Conservation (phyloP, 2,113 vertebrate genomes). For the Stigmatopora nigra region DNA sequence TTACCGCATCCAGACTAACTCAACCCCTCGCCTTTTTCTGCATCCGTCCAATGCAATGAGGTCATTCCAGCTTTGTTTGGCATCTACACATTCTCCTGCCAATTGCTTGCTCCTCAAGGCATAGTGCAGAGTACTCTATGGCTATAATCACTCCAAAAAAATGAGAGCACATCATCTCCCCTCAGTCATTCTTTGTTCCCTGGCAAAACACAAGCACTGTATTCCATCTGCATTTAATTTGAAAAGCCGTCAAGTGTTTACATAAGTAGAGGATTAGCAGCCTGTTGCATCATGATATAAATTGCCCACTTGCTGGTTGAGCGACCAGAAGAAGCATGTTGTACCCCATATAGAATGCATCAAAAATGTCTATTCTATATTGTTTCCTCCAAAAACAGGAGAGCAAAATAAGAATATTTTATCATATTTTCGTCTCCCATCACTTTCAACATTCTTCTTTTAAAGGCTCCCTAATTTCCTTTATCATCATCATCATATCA, state of each 20-base stretch:
- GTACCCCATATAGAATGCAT: slow-evolving; percentile 18
- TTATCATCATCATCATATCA: slow-evolving; percentile 2
- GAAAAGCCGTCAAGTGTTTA: slow-evolving; percentile 59
- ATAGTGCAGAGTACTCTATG: slow-evolving; percentile 6
- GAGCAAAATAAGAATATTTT: background rate
- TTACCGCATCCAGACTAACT: slow-evolving; percentile 10
- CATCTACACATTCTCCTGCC: slow-evolving; percentile 8
- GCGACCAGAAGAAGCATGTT: slow-evolving; percentile 30
- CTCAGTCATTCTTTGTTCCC: slow-evolving; percentile 31
- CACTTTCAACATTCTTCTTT: background rate
- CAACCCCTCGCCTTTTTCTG: background rate
- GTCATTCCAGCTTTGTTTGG: slow-evolving; percentile 18
- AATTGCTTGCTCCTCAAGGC: slow-evolving; percentile 13
- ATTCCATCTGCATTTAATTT: slow-evolving; percentile 55
- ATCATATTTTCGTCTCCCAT: background rate
- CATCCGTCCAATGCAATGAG: slow-evolving; percentile 7
- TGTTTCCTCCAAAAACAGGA: background rate
- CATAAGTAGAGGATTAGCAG: slow-evolving; percentile 61
- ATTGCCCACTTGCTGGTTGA: slow-evolving; percentile 41
- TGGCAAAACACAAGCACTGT: slow-evolving; percentile 45
- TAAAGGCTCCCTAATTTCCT: slow-evolving; percentile 7
- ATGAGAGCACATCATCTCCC: slow-evolving; percentile 40
- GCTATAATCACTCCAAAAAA: slow-evolving; percentile 43
- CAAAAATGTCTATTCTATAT: slow-evolving; percentile 18
- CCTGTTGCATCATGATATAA: slow-evolving; percentile 51